Base-by-base conservation (phyloP, 2,797 vertebrate species). In the Taenioides sp. region DNA sequence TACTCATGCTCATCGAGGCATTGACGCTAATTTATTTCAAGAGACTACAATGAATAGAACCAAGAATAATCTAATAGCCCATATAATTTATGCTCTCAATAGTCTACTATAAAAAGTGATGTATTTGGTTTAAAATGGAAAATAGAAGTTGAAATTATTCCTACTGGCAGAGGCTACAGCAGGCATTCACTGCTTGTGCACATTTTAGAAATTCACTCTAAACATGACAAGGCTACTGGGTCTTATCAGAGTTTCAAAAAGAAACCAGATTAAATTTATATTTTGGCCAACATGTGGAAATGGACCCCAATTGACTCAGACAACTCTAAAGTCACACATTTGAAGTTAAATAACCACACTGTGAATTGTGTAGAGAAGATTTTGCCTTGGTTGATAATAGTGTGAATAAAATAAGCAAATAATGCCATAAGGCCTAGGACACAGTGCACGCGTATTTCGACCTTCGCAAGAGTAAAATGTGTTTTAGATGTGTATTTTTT, bases 191-290 rank as follows among this genome's bases (percentile, higher is more conserved):
- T 58, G 23, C 12, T 27, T 16, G 2, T 31, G 17, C 27, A 60
- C 7, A 31, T 18, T 59, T 34, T 61, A 34, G 28, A 20, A 14
- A 61, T 61, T 34, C 18, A 61, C 43, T 47, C 18, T 61, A 20
- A 34, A 61, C 31, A n/a, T 23, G 6, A 58, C 40, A 47, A 47
- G 14, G 43, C 43, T 16, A 47, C 3, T 47, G 43, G 43, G 14
- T 67, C 25, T 78, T 74, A 79, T 72, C 69, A 69, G 67, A 60
- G 50, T 55, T 69, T 50, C 67, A 75, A 61, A 79, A 67, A 75
- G 27, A 68, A 71, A 69, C 67, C 85, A 71, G 61, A 70, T 52
- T 74, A 83, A 87, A 74, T 0, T 87, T 89, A 81, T 84, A 88
- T 91, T 87, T 84, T 16, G 22, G 4, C 9, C 54, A 11, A 70